phyloP scores from a whole-genome alignment of 2,797 vertebrate species.

The Sarcoramphus papa region DNA sequence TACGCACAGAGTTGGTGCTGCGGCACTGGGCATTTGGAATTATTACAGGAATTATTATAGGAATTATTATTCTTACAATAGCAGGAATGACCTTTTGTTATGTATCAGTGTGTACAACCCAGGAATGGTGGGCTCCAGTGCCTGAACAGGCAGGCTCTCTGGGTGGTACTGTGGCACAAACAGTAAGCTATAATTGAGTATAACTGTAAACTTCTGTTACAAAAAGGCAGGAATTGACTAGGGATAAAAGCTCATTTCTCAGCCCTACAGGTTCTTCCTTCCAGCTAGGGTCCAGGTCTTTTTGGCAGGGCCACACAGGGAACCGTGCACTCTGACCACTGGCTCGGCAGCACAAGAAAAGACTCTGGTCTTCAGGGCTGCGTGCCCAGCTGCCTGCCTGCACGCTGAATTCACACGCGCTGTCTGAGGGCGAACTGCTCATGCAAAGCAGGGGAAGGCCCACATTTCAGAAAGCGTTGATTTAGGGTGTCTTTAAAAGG shows the following conservation, averaged over 20 bases:
- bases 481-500: constrained; percentile 13
- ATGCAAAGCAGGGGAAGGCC: neutral
- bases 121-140: neutral
- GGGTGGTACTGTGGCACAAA: neutral
- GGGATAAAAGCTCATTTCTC: neutral
- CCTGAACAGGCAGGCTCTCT: neutral
- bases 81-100: neutral
- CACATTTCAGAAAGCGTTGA: neutral
- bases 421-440: neutral
- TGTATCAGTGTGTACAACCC: neutral
- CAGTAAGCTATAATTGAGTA: neutral
- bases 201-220: neutral
- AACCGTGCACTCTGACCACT: fast-evolving
- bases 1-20: neutral
- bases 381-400: neutral
- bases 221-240: neutral
- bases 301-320: neutral
- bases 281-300: neutral
- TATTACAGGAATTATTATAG: neutral
- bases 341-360: neutral
- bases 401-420: neutral
- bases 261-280: neutral
- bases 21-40: neutral
- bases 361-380: neutral
- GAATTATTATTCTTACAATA: neutral